Conservation (phyloP, 2,797 vertebrate genomes). For the Anguilla pacifica region DNA sequence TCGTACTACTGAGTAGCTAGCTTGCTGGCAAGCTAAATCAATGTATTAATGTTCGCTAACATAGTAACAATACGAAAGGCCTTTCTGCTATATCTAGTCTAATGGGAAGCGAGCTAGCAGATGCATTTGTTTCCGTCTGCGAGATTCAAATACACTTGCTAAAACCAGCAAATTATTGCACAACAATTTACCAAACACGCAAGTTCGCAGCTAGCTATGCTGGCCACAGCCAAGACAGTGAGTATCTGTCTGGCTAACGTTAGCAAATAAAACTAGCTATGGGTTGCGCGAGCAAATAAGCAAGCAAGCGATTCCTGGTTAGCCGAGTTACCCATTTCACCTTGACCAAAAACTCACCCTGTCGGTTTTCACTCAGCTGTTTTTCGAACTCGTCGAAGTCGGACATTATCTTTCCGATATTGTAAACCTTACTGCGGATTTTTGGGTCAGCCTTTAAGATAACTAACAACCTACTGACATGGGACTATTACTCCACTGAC, state of each 20-base stretch:
- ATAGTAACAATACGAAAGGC: not conserved
- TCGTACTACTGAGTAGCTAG: not conserved
- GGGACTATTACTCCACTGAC: not conserved
- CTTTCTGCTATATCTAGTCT: not conserved
- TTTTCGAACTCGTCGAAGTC: slow-evolving; percentile 39
- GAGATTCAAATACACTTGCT: not conserved
- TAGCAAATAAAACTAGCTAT: not conserved
- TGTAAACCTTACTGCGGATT: not conserved
- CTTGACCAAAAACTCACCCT: slow-evolving; percentile 27
- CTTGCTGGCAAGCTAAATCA: not conserved
- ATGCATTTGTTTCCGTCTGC: not conserved
- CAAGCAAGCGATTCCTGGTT: not conserved
- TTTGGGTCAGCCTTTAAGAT: not conserved
- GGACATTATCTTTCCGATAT: slow-evolving; percentile 23
- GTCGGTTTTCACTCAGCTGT: slow-evolving; percentile 36
- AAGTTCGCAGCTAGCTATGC: not conserved
- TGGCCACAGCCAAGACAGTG: not conserved
- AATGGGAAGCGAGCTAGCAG: not conserved
- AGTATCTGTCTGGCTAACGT: not conserved
- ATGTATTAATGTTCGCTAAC: not conserved
- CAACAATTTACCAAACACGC: not conserved
- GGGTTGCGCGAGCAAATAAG: not conserved
- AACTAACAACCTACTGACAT: not conserved
- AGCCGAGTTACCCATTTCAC: not conserved
- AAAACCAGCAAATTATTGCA: not conserved